Base-by-base conservation (phyloP, 2,888 invertebrate species). In the Apodemia zela region DNA sequence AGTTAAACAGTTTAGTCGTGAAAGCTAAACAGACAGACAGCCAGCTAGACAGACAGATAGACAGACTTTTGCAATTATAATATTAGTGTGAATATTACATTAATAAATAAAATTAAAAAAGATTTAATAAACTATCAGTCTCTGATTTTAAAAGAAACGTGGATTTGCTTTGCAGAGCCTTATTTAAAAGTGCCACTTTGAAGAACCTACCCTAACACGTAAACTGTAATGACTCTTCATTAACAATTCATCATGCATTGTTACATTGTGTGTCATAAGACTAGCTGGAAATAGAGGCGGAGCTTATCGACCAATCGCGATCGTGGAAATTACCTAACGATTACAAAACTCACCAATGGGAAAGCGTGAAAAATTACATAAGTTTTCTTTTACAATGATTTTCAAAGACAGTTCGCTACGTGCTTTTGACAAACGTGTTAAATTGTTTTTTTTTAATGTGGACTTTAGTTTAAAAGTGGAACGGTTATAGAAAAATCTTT, bases 211-310 rank as follows among this genome's bases (percentile, higher is more conserved):
- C 70, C 65, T 5, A 59, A 63, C 68, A 65, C 64, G 69, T 60
- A 65, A 62, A 66, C 68, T 86, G 2, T 51, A 87, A 88, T 88
- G 82, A 80, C 80, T 79, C 79, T 82, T 82, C 83, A 84, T 89
- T 80, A 89, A 81, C 70, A 74, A 87, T 88, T 85, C 81, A 87
- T 64, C 73, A 71, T 65, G 73, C 75, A 78, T 74, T 75, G 81
- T 85, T 87, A 85, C 81, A 77, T 58, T 59, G 47, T 64, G 65
- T 74, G 70, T 69, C 71, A 70, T 73, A 71, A 72, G 66, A 66
- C 68, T 67, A 71, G 73, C 74, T 75, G 82, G 81, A 80, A 85
- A 82, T 79, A 76, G 72, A 73, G 89, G 88, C 85, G 86, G 77
- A 79, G 79, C 72, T 60, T 61, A 5, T 61, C 72, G 66, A 66